A percentile compares a stretch with the other conserved stretches of the same genome.
These are phyloP conservation scores for Oxyscelio sp. DNA, from an alignment of 2,888 invertebrate genomes.

Conservation along the genomic window DNA sequence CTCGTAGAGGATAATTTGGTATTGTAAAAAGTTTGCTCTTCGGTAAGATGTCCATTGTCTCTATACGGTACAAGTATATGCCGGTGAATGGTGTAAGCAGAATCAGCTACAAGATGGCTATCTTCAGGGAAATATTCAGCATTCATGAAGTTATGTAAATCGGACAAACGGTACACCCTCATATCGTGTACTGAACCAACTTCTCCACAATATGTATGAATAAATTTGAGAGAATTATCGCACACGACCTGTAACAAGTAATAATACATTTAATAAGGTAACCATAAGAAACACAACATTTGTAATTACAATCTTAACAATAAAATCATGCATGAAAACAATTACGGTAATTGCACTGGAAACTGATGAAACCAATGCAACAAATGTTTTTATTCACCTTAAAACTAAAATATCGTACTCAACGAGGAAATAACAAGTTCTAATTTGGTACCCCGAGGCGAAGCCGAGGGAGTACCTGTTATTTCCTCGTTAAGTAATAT, in stretches of 20 bases:
- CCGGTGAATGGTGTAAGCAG: not conserved
- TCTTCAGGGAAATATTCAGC: not conserved
- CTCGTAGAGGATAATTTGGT: not conserved
- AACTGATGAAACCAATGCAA: too few relatives aligned
- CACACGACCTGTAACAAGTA: not conserved
- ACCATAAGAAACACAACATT: too few relatives aligned
- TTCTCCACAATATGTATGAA: not conserved
- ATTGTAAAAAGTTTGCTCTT: conserved; percentile 1
- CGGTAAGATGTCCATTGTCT: conserved; percentile 3
- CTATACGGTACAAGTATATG: not conserved
- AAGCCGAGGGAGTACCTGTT: too few relatives aligned
- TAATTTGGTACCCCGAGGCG: too few relatives aligned
- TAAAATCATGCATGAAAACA: too few relatives aligned
- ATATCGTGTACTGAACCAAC: not conserved
- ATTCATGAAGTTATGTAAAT: not conserved
- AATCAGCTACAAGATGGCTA: not conserved
- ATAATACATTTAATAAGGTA: too few relatives aligned
- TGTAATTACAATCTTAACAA: too few relatives aligned
- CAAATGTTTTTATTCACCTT: too few relatives aligned
- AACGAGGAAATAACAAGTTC: too few relatives aligned
- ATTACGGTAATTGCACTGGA: too few relatives aligned
- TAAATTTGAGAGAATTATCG: not conserved
- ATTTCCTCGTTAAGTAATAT: too few relatives aligned
- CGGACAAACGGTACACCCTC: not conserved
- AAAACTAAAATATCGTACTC: too few relatives aligned